Conservation (phyloP, 2,797 vertebrate genomes). For the Apogon hyalosoma region DNA sequence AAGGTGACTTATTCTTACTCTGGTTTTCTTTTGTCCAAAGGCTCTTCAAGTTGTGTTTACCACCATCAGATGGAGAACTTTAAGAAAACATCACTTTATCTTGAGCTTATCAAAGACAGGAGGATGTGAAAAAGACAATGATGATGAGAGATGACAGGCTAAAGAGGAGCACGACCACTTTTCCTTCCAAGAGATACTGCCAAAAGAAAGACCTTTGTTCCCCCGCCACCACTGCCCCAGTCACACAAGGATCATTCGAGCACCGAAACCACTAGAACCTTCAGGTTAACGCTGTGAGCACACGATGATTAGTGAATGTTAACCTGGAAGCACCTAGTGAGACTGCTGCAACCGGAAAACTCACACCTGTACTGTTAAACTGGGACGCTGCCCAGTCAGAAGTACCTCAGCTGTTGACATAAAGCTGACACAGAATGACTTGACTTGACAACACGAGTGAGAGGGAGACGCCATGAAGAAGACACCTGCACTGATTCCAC, state of each 20-base stretch:
- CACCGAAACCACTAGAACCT: constrained; percentile 46
- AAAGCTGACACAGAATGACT: constrained; percentile 34
- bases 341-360: constrained; percentile 21
- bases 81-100: constrained; percentile 68
- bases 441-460: constrained; percentile 20
- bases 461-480: constrained; percentile 35
- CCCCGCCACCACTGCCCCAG: constrained; percentile 4
- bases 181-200: constrained; percentile 47
- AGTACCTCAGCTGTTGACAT: constrained; percentile 36
- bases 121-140: constrained; percentile 30
- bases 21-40: constrained; percentile 73
- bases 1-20: constrained; percentile 8
- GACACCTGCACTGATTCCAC: constrained; percentile 34
- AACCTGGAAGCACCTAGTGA: constrained; percentile 10
- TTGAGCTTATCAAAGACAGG: constrained; percentile 25
- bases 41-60: constrained; percentile 95
- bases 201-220: constrained; percentile 22
- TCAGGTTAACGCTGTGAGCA: constrained; percentile 10
- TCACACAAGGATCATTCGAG: constrained; percentile 53
- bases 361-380: constrained; percentile 27
- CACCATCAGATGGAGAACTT: constrained; percentile 93
- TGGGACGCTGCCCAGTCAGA: constrained; percentile 14
- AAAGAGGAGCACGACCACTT: constrained; percentile 23
- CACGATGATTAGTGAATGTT: constrained; percentile 20
- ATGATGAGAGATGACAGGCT: constrained; percentile 24